These are phyloP conservation scores for Anolis carolinensis DNA, from an alignment of 2,113 vertebrate species.

Conservation along the genomic window DNA sequence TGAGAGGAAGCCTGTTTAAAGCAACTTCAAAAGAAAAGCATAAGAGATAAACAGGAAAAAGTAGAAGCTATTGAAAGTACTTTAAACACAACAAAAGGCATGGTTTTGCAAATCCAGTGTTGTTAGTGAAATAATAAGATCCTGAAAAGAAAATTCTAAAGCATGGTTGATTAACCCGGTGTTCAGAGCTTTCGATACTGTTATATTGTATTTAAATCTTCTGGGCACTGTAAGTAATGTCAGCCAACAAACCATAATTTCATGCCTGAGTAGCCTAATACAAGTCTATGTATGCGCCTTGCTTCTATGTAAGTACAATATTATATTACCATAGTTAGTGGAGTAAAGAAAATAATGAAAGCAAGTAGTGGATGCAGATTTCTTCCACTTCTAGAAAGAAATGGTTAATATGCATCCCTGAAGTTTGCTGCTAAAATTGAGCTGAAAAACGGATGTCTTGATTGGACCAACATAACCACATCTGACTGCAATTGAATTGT, in stretches of 20 bases:
- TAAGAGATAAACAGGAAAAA: conserved; percentile 20
- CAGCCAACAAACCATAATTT: conserved; percentile 68
- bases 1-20: conserved; percentile 19
- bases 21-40: conserved; percentile 17
- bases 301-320: conserved; percentile 13
- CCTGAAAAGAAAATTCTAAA: conserved; percentile 47
- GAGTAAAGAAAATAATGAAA: conserved; percentile 11
- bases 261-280: conserved; percentile 57
- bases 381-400: neutral
- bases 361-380: neutral
- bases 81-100: conserved; percentile 28
- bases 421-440: neutral
- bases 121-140: conserved; percentile 64
- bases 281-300: conserved; percentile 42
- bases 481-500: neutral
- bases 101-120: conserved; percentile 32
- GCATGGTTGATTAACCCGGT: conserved; percentile 61
- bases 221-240: conserved; percentile 50
- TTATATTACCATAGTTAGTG: conserved; percentile 13
- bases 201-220: conserved; percentile 50
- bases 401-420: conserved; percentile 10
- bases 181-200: neutral
- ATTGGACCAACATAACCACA: neutral
- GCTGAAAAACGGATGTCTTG: neutral
- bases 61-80: conserved; percentile 39